These are phyloP conservation scores for Herpetotheres cachinnans DNA, from an alignment of 2,113 vertebrate species.

Conservation along the genomic window DNA sequence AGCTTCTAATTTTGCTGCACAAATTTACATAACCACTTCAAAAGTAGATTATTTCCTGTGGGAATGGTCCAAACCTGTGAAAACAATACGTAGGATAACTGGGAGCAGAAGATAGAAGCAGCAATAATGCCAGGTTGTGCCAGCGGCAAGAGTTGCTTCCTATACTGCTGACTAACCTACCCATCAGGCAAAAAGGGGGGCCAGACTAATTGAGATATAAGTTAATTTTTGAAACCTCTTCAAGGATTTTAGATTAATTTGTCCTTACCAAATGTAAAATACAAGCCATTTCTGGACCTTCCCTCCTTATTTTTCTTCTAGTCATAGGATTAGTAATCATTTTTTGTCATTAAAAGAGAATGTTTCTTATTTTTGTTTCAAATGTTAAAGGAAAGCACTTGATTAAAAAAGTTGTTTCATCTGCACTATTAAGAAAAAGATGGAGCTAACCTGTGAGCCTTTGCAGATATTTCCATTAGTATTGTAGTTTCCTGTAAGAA, in stretches of 20 bases:
- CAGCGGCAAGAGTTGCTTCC: not conserved
- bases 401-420: not conserved
- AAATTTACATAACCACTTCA: not conserved
- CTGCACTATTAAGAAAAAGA: not conserved
- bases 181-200: not conserved
- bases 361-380: not conserved
- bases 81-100: not conserved
- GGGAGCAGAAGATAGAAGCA: not conserved
- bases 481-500: not conserved
- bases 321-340: not conserved
- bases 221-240: not conserved
- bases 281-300: not conserved
- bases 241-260: not conserved
- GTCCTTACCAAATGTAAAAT: not conserved
- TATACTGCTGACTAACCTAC: not conserved
- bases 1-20: constrained; percentile 11
- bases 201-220: not conserved
- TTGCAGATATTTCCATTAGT: not conserved
- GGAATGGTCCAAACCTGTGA: not conserved
- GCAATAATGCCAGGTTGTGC: not conserved
- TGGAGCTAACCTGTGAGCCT: not conserved
- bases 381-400: not conserved
- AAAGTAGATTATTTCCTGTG: not conserved
- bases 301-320: not conserved
- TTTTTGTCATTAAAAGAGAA: not conserved